phyloP scores from a whole-genome alignment of 2,797 vertebrate genomes.

The Dromococcyx pavoninus region DNA sequence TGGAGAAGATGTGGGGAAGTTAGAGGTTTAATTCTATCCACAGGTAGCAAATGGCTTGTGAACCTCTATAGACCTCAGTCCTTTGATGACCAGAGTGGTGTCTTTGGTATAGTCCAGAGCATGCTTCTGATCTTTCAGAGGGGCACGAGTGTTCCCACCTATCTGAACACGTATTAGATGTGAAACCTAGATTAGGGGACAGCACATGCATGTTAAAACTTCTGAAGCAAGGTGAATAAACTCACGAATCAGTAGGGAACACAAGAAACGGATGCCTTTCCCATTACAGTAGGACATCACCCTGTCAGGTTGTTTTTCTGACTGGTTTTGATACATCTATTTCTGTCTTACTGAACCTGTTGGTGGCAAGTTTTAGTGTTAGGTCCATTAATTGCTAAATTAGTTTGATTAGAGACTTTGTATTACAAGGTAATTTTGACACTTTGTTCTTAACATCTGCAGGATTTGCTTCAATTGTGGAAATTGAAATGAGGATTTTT shows the following conservation, averaged over 20 bases:
- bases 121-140: rapidly evolving
- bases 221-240: neutral
- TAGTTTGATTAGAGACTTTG: neutral
- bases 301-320: neutral
- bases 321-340: neutral
- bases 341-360: neutral
- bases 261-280: neutral
- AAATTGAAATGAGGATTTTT: neutral
- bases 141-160: neutral
- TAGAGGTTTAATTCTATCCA: neutral
- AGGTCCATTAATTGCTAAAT: neutral
- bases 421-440: neutral
- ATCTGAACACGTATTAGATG: neutral
- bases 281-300: neutral
- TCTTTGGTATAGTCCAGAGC: neutral
- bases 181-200: neutral
- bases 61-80: neutral
- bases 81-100: neutral
- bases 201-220: neutral
- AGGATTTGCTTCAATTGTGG: constrained; percentile 35
- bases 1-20: neutral
- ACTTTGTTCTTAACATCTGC: neutral
- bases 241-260: neutral
- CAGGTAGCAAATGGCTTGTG: neutral
- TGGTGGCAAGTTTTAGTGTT: neutral